Conservation (phyloP, 2,113 vertebrate genomes). For the Hucho hucho region DNA sequence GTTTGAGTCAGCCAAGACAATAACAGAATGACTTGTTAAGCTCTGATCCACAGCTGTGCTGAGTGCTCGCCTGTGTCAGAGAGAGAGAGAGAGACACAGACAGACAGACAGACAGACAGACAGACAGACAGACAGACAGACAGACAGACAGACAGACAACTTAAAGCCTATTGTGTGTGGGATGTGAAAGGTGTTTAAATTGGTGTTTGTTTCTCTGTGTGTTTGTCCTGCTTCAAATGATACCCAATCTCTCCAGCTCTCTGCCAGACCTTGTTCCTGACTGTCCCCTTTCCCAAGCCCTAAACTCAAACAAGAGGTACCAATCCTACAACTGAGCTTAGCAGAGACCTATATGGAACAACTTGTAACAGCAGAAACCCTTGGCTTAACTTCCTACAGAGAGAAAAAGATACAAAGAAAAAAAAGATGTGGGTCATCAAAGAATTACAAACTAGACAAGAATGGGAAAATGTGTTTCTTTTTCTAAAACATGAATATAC, state of each 20-base stretch:
- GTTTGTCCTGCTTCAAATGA: neutral
- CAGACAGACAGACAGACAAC: too few relatives aligned
- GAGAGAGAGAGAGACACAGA: neutral
- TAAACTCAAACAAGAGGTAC: neutral
- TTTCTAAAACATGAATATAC: slow-evolving; percentile 10
- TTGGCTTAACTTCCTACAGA: too few relatives aligned
- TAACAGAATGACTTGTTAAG: neutral
- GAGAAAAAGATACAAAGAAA: neutral
- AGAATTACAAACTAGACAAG: neutral
- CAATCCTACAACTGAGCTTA: neutral
- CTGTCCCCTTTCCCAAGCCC: slow-evolving; percentile 11
- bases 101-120: too few relatives aligned
- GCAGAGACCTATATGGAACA: too few relatives aligned
- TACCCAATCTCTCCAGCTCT: neutral
- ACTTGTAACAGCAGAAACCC: too few relatives aligned
- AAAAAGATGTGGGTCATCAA: neutral
- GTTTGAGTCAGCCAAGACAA: neutral
- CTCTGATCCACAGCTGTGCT: neutral
- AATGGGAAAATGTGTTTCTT: neutral
- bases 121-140: too few relatives aligned
- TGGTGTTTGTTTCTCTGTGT: neutral
- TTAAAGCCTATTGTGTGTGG: neutral
- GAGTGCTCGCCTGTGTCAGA: neutral
- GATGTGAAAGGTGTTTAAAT: neutral
- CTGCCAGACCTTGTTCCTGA: neutral